Evolutionary conservation across 1,140 invertebrate species (phyloP).

Genomic region (Temnothorax nylanderi): DNA sequence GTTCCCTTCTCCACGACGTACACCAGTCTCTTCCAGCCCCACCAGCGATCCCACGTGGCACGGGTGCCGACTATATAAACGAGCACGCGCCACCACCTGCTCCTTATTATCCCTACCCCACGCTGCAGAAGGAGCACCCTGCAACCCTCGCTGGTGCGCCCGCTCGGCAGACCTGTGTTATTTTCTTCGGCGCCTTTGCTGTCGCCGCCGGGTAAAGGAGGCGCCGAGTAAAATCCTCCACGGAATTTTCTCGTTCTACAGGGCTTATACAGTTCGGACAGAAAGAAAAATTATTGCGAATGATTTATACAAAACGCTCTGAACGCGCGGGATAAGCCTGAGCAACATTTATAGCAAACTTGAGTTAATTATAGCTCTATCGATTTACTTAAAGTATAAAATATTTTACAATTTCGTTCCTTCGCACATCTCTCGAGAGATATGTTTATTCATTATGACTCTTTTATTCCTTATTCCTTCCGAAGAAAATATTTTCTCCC

Average conservation of each 20-base stretch:
- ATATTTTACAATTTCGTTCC: not conserved
- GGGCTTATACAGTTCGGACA: not conserved
- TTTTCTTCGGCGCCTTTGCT: conserved; percentile 64
- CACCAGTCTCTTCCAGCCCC: conserved; percentile 44
- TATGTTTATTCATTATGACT: not conserved
- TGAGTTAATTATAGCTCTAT: not conserved
- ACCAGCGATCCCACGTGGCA: conserved; percentile 70
- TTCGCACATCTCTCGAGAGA: not conserved
- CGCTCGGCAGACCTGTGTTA: conserved; percentile 55
- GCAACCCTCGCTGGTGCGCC: conserved; percentile 52
- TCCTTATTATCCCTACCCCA: conserved; percentile 74
- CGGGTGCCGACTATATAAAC: conserved; percentile 70
- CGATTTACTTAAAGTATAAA: not conserved
- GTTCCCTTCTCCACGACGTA: conserved; percentile 37
- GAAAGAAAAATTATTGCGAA: conserved; percentile 37
- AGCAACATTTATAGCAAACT: not conserved
- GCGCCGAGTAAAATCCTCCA: conserved; percentile 38
- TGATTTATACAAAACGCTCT: conserved; percentile 4
- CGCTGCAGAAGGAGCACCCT: conserved; percentile 61
- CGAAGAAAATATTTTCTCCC: not conserved
- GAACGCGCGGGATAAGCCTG: not conserved
- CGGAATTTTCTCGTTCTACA: conserved; percentile 42
- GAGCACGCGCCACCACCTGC: conserved; percentile 77
- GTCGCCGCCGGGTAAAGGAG: conserved; percentile 41
- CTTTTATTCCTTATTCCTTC: not conserved